A percentile compares a stretch with the other conserved stretches of the same genome.
Conservation (phyloP, 2,113 vertebrate species). For the Ariopsis seemanni region DNA sequence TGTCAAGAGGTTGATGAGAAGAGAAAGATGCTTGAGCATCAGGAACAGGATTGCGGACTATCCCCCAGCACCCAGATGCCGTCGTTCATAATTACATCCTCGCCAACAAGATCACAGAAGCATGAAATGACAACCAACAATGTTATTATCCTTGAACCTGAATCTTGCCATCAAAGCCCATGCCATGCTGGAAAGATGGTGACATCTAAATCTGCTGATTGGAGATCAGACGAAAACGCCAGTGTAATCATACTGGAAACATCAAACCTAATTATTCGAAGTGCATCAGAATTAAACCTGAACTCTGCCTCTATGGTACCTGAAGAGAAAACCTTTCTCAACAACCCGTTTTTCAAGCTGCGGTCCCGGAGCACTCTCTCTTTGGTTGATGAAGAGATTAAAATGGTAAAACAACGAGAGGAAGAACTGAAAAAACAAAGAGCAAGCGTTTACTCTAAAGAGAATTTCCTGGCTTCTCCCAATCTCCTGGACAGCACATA, state of each 20-base stretch:
- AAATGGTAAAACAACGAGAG: conserved; percentile 74
- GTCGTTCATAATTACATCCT: conserved; percentile 75
- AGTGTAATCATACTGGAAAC: conserved; percentile 75
- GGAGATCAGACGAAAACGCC: conserved; percentile 68
- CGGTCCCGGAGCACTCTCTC: conserved; percentile 75
- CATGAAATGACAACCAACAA: conserved; percentile 68
- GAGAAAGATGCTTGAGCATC: conserved; percentile 58
- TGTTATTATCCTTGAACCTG: conserved; percentile 70
- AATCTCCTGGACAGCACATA: conserved; percentile 67
- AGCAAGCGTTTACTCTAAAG: conserved; percentile 66
- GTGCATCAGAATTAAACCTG: conserved; percentile 73
- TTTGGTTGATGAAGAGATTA: conserved; percentile 78
- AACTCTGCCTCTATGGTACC: conserved; percentile 67
- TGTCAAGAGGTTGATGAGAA: conserved; percentile 57
- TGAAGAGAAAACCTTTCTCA: conserved; percentile 73
- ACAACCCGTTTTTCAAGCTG: conserved; percentile 79
- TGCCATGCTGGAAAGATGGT: conserved; percentile 52
- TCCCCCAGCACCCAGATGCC: conserved; percentile 69
- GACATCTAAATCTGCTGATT: conserved; percentile 55
- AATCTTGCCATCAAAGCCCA: conserved; percentile 56
- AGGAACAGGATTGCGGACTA: conserved; percentile 55
- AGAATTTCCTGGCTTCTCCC: conserved; percentile 60
- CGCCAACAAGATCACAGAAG: conserved; percentile 65
- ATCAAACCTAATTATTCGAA: conserved; percentile 74
- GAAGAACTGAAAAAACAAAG: conserved; percentile 76